phyloP scores from a whole-genome alignment of 2,888 invertebrate species.

The Heteropelma amictum region DNA sequence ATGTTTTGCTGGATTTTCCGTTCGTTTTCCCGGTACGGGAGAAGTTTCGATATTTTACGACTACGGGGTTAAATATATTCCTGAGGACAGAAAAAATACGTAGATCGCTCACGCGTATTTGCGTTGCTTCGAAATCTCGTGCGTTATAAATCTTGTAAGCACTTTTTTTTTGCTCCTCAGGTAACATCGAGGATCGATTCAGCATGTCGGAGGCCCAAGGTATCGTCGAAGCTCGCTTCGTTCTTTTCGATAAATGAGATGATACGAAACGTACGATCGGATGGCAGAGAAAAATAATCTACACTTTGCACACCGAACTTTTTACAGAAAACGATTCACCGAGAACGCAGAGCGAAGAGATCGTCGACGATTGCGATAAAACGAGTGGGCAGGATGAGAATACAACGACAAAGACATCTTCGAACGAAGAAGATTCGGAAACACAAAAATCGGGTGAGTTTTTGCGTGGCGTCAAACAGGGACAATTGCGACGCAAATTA shows the following conservation, averaged over 20 bases:
- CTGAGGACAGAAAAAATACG: constrained; percentile 33
- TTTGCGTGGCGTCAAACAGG: no score
- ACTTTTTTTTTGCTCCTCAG: constrained; percentile 49
- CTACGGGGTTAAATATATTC: constrained; percentile 41
- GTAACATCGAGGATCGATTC: constrained; percentile 54
- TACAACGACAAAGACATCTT: constrained; percentile 59
- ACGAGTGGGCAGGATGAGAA: constrained; percentile 50
- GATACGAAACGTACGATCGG: constrained; percentile 18
- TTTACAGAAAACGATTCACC: constrained; percentile 48
- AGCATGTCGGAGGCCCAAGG: constrained; percentile 75
- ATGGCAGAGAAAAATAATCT: constrained; percentile 23
- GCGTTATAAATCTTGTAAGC: constrained; percentile 2
- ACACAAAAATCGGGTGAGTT: constrained; percentile 63
- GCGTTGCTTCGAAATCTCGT: constrained; percentile 20
- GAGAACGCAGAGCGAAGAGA: constrained; percentile 59
- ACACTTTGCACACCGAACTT: no score
- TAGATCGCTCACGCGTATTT: constrained; percentile 31
- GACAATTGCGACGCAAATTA: neutral
- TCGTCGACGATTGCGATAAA: constrained; percentile 51
- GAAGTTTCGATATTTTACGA: constrained; percentile 41
- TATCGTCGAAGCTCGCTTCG: constrained; percentile 7
- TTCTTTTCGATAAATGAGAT: neutral
- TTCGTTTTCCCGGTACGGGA: constrained; percentile 21
- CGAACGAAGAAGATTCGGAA: constrained; percentile 59
- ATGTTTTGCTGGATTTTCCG: neutral